Conservation (phyloP, 2,113 vertebrate genomes). For the Percopsis transmontana region DNA sequence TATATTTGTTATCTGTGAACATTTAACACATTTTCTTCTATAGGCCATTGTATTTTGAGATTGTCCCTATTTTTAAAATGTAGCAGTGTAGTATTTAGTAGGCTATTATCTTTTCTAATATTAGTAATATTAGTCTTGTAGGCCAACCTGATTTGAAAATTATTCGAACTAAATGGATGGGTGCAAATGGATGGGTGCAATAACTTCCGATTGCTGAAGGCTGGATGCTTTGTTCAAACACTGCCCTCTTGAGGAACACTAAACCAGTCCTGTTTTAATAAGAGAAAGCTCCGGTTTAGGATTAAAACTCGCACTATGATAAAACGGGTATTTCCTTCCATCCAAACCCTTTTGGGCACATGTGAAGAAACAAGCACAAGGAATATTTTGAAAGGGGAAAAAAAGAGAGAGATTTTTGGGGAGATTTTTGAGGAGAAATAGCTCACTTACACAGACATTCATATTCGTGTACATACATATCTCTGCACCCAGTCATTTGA, state of each 20-base stretch:
- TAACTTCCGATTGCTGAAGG: constrained; percentile 41
- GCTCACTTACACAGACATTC: neutral
- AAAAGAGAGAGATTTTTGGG: neutral
- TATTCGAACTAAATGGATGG: constrained; percentile 20
- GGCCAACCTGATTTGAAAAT: neutral
- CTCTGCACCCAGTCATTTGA: constrained; percentile 30
- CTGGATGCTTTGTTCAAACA: constrained; percentile 69
- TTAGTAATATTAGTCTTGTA: too few relatives aligned
- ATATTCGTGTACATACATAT: constrained; percentile 7
- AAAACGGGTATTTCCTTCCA: neutral
- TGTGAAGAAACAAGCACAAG: neutral
- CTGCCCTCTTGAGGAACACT: constrained; percentile 79
- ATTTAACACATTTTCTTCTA: too few relatives aligned
- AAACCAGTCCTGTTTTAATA: constrained; percentile 18
- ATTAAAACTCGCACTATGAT: constrained; percentile 8
- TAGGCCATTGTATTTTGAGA: too few relatives aligned
- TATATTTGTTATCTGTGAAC: too few relatives aligned
- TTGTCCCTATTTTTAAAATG: too few relatives aligned
- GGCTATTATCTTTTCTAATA: too few relatives aligned
- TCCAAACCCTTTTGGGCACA: neutral
- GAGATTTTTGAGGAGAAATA: neutral
- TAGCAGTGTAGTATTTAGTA: too few relatives aligned
- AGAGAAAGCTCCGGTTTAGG: neutral
- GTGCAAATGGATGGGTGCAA: constrained; percentile 38
- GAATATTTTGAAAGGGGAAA: neutral